These are phyloP conservation scores for Heliopora coerulea DNA, from an alignment of 92 coral and sea anemone genomes.

Conservation along the genomic window DNA sequence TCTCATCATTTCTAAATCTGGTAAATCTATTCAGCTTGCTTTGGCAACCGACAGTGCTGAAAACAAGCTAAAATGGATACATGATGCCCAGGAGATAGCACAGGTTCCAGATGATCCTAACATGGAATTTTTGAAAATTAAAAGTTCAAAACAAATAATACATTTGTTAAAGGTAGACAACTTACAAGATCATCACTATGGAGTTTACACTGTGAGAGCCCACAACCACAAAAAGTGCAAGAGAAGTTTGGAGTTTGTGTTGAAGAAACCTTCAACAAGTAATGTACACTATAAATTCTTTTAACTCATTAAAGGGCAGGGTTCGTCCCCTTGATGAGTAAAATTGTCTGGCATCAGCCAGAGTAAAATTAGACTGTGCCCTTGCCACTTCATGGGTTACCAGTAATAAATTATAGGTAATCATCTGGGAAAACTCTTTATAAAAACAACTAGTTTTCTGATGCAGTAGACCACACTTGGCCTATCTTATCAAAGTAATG, in stretches of 20 bases:
- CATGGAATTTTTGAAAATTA: constrained; percentile 68
- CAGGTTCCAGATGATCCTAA: constrained; percentile 89
- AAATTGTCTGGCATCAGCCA: too few relatives aligned
- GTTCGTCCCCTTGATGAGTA: too few relatives aligned
- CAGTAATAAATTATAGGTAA: too few relatives aligned
- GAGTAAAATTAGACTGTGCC: too few relatives aligned
- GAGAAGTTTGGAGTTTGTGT: constrained; percentile 10
- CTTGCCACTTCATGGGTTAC: too few relatives aligned
- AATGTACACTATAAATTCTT: too few relatives aligned
- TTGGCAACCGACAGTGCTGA: constrained; percentile 55
- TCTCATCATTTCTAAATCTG: constrained; percentile 54
- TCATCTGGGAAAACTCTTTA: too few relatives aligned
- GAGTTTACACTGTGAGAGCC: constrained; percentile 26
- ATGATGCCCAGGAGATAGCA: constrained; percentile 78
- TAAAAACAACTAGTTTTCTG: too few relatives aligned
- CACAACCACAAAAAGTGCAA: constrained; percentile 6
- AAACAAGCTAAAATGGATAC: constrained; percentile 64
- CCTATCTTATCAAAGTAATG: too few relatives aligned
- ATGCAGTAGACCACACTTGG: too few relatives aligned
- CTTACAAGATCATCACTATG: constrained; percentile 9
- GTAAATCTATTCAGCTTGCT: constrained; percentile 60
- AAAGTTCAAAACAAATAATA: neutral
- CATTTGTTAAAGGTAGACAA: constrained; percentile 18
- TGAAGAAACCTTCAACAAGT: too few relatives aligned
- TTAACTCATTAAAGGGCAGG: too few relatives aligned